These are phyloP conservation scores for Rhabdophis nuchalis DNA, from an alignment of 2,797 vertebrate species.

Conservation along the genomic window DNA sequence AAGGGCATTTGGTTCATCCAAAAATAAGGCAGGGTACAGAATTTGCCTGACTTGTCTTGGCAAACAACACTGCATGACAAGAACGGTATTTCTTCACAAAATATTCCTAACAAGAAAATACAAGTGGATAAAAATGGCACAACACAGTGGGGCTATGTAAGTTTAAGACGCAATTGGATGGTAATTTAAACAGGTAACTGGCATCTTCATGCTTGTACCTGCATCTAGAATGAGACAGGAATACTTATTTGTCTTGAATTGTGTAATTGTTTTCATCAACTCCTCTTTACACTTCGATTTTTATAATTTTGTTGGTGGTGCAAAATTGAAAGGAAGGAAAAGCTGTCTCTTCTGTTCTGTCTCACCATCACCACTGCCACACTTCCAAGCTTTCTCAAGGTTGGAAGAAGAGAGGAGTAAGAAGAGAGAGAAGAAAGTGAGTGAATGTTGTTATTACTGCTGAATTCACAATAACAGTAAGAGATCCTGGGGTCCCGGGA, in stretches of 20 bases:
- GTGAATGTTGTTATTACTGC: neutral
- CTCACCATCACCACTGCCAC: too few relatives aligned
- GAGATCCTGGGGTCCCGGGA: too few relatives aligned
- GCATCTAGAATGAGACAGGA: neutral
- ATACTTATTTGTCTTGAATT: neutral
- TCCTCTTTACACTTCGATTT: neutral
- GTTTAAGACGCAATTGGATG: neutral
- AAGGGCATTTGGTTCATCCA: neutral
- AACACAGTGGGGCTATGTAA: neutral
- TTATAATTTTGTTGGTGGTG: neutral
- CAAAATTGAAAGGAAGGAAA: neutral
- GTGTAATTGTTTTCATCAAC: neutral
- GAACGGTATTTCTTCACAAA: too few relatives aligned
- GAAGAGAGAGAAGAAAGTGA: neutral
- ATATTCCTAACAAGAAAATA: neutral
- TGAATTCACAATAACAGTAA: neutral
- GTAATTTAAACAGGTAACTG: neutral
- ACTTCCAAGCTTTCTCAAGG: neutral
- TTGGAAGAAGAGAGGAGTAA: neutral
- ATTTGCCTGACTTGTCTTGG: neutral
- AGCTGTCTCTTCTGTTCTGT: neutral
- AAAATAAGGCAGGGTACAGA: neutral
- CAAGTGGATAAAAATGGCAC: neutral
- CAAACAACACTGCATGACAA: neutral
- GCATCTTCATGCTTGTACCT: neutral